phyloP scores from a whole-genome alignment of 2,888 invertebrate genomes.

The Hipparchia sbordonii region DNA sequence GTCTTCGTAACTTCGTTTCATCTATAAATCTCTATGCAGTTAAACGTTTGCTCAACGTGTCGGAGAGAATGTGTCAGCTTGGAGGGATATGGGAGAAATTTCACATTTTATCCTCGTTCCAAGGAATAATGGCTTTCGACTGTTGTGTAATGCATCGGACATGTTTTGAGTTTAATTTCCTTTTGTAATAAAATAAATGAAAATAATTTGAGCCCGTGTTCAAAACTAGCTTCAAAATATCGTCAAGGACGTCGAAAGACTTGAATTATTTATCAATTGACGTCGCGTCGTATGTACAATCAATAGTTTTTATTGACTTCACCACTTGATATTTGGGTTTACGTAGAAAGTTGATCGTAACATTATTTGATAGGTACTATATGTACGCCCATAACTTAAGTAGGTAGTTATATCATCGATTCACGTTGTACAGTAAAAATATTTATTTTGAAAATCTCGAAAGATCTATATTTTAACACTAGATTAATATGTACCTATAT shows the following conservation, averaged over 20 bases:
- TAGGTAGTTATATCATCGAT: no score
- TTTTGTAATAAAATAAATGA: not conserved
- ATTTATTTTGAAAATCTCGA: no score
- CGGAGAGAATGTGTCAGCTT: not conserved
- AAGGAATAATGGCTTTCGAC: not conserved
- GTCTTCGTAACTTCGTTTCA: not conserved
- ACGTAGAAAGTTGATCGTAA: no score
- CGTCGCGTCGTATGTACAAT: no score
- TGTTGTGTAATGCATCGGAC: not conserved
- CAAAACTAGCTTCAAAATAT: not conserved
- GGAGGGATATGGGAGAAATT: not conserved
- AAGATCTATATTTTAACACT: no score
- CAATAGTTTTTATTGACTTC: no score
- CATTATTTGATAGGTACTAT: no score
- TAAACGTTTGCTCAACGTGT: not conserved
- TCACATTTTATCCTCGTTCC: not conserved
- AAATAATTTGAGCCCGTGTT: not conserved
- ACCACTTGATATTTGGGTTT: no score
- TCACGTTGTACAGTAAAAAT: no score
- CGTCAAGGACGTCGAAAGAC: not conserved
- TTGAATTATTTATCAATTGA: not conserved
- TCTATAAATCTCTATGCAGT: not conserved
- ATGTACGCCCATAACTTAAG: no score
- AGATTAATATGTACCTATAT: no score
- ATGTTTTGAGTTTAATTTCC: not conserved